Conservation (phyloP, 2,113 vertebrate genomes). For the Maccullochella peelii region DNA sequence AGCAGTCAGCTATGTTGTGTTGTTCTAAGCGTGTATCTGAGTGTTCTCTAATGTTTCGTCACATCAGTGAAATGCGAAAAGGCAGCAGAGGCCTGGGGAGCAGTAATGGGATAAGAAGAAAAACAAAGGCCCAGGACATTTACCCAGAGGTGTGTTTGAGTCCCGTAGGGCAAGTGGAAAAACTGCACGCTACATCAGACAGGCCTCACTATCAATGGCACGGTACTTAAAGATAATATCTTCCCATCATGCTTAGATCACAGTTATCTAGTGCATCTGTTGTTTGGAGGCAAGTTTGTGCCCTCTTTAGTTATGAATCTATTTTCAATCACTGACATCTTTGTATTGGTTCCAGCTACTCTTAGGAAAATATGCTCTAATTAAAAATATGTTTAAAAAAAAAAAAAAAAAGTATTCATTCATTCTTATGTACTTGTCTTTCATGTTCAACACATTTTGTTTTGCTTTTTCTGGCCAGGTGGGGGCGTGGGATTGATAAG, state of each 20-base stretch:
- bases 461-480: neutral
- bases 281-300: neutral
- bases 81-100: neutral
- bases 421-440: neutral
- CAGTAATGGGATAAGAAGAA: conserved; percentile 22
- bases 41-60: neutral
- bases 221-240: neutral
- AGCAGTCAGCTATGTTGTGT: neutral
- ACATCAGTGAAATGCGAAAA: neutral
- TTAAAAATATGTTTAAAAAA: no score
- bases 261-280: neutral
- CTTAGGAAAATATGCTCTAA: neutral
- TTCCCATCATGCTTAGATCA: neutral
- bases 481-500: neutral
- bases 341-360: neutral
- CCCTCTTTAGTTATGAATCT: neutral
- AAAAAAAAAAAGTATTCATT: no score
- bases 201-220: neutral
- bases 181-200: neutral
- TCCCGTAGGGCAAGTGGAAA: neutral
- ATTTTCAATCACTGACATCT: neutral
- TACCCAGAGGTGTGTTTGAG: neutral
- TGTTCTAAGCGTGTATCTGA: neutral
- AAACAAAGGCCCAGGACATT: neutral
- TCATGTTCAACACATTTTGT: neutral